These are phyloP conservation scores for Petrocephalus schoutedeni DNA, from an alignment of 2,797 vertebrate genomes.

Conservation along the genomic window DNA sequence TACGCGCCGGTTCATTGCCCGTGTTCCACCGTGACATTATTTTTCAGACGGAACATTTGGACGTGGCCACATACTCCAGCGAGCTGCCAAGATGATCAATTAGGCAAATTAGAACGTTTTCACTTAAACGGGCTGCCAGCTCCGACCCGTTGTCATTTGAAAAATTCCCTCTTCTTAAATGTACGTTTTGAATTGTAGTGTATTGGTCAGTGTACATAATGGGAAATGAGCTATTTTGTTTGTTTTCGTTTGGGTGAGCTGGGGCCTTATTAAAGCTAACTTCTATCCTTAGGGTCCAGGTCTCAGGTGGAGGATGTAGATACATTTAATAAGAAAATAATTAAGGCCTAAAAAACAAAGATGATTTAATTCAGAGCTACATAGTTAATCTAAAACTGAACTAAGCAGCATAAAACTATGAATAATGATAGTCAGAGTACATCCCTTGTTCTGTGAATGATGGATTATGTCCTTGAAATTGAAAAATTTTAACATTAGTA, in stretches of 20 bases:
- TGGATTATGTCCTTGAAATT: neutral
- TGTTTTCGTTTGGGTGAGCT: neutral
- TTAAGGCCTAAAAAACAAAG: constrained; percentile 58
- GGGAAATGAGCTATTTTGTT: neutral
- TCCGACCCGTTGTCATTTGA: neutral
- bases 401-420: neutral
- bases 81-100: neutral
- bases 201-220: neutral
- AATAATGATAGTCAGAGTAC: neutral
- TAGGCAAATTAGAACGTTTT: constrained; percentile 23
- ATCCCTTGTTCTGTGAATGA: neutral
- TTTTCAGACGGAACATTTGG: neutral
- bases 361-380: constrained; percentile 59
- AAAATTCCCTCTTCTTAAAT: neutral
- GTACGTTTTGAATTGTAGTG: neutral
- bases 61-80: neutral
- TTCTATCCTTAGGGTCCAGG: constrained; percentile 25
- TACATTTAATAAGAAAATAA: constrained; percentile 60
- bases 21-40: neutral
- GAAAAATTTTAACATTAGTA: neutral
- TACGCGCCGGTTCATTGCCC: neutral
- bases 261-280: neutral
- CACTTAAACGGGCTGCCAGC: constrained; percentile 37
- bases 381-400: neutral
- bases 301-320: constrained; percentile 37